Conservation (phyloP, 23 tunicate genomes). For the Botrylloides violaceus region DNA sequence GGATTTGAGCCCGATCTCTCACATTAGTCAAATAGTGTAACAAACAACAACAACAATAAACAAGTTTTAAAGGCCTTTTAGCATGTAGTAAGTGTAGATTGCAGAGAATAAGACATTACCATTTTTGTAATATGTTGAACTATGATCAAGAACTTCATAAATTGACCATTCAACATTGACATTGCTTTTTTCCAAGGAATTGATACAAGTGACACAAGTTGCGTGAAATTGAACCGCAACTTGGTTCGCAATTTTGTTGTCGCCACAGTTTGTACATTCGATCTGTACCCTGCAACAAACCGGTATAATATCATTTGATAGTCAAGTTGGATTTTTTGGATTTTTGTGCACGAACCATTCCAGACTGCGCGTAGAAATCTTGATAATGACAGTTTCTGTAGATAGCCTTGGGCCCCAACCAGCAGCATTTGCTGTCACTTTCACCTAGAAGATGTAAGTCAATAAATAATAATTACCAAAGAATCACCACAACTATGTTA, state of each 20-base stretch:
- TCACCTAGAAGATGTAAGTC: too few species aligned
- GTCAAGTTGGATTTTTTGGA: not conserved
- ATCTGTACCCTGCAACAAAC: constrained; percentile 4
- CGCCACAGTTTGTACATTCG: constrained; percentile 1
- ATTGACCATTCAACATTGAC: constrained; percentile 2
- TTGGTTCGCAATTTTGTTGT: not conserved
- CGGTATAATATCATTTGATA: not conserved
- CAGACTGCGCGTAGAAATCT: not conserved
- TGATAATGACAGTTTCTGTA: not conserved
- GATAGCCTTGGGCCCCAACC: not conserved
- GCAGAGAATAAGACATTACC: constrained; percentile 10
- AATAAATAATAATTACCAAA: too few species aligned
- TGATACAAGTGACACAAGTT: constrained; percentile 4
- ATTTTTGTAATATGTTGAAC: constrained; percentile 42
- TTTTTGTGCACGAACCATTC: not conserved
- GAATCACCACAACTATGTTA: too few species aligned
- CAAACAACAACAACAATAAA: too few species aligned
- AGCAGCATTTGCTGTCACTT: not conserved
- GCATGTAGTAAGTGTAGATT: not conserved
- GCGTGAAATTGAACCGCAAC: constrained; percentile 13
- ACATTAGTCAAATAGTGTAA: too few species aligned
- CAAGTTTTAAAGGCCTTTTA: too few species aligned
- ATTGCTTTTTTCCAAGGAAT: not conserved
- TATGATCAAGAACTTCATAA: constrained; percentile 34
- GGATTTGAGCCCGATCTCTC: too few species aligned